Evolutionary conservation across 92 coral and sea anemone species (phyloP).

Genomic region (Umimayanthus chanpuru): DNA sequence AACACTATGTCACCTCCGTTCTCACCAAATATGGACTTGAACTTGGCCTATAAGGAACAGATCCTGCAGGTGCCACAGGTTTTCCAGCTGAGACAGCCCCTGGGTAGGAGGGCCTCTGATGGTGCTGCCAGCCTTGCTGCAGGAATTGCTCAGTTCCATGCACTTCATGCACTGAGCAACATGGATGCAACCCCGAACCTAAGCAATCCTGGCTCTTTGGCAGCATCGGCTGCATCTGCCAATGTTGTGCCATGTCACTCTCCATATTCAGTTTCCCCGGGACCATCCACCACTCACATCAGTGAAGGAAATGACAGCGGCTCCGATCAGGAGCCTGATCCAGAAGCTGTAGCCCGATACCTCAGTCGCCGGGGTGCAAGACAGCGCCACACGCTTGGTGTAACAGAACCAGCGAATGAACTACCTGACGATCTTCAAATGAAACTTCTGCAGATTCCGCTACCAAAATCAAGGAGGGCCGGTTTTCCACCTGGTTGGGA

Average conservation of each 20-base stretch:
- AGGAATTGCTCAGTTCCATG: slow-evolving; percentile 96
- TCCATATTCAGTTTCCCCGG: slow-evolving; percentile 75
- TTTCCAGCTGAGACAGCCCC: slow-evolving; percentile 84
- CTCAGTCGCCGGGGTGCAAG: slow-evolving; percentile 87
- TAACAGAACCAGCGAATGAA: slow-evolving; percentile 82
- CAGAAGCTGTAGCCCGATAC: slow-evolving; percentile 94
- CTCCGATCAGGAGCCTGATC: slow-evolving; percentile 98
- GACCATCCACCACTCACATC: slow-evolving; percentile 90
- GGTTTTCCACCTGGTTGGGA: slow-evolving; percentile 91
- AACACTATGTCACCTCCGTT: slow-evolving; percentile 70
- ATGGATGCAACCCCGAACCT: slow-evolving; percentile 59
- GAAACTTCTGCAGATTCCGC: slow-evolving; percentile 85
- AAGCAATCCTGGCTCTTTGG: slow-evolving; percentile 75
- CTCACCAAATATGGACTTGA: slow-evolving; percentile 80
- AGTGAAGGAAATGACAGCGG: slow-evolving; percentile 97
- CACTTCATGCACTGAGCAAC: slow-evolving; percentile 78
- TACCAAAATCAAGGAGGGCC: slow-evolving; percentile 74
- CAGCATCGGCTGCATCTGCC: slow-evolving; percentile 60
- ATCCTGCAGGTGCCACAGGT: slow-evolving; percentile 90
- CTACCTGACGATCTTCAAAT: slow-evolving; percentile 90
- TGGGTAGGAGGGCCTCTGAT: slow-evolving; percentile 95
- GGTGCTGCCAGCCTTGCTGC: slow-evolving; percentile 95
- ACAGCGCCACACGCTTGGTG: slow-evolving; percentile 94
- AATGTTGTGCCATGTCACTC: slow-evolving; percentile 53
- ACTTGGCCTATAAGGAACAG: slow-evolving; percentile 87